Evolutionary conservation across 2,888 invertebrate genomes (phyloP).

Genomic region (Hermodice carunculata): DNA sequence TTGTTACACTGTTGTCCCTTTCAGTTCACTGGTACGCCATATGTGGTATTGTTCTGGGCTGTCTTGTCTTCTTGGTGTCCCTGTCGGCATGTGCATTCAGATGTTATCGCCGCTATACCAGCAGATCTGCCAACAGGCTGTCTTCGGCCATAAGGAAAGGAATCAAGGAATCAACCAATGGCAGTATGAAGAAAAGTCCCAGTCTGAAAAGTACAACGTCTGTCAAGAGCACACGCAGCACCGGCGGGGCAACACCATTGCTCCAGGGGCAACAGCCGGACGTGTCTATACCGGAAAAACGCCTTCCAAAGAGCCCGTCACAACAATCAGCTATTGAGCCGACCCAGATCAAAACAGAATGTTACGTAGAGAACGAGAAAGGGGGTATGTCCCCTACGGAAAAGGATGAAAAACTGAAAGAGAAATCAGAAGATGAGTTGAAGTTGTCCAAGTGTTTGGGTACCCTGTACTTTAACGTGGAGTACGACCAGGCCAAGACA

Average conservation of each 20-base stretch:
- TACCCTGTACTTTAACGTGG: constrained; percentile 89
- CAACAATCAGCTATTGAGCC: constrained; percentile 4
- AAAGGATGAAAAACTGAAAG: constrained; percentile 69
- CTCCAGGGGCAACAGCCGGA: constrained; percentile 20
- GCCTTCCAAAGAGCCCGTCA: constrained; percentile 10
- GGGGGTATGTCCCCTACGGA: constrained; percentile 34
- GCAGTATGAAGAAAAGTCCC: constrained; percentile 32
- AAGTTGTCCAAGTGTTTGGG: constrained; percentile 80
- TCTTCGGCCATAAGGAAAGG: constrained; percentile 67
- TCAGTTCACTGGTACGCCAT: constrained; percentile 70
- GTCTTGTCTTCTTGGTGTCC: constrained; percentile 74
- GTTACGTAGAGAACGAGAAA: constrained; percentile 18
- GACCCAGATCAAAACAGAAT: constrained; percentile 21
- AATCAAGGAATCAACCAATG: constrained; percentile 45
- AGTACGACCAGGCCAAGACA: constrained; percentile 90
- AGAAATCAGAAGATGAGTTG: constrained; percentile 60
- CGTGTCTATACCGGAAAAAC: constrained; percentile 2
- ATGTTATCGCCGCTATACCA: constrained; percentile 76
- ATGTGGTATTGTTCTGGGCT: constrained; percentile 77
- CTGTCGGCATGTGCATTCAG: constrained; percentile 77
- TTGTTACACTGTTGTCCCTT: too few species aligned
- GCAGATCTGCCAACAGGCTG: constrained; percentile 62
- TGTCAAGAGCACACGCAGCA: constrained; percentile 4
- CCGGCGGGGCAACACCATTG: constrained; percentile 16
- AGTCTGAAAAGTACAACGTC: constrained; percentile 32